phyloP scores from a whole-genome alignment of 2,888 invertebrate genomes.

The Leistus spinibarbis region DNA sequence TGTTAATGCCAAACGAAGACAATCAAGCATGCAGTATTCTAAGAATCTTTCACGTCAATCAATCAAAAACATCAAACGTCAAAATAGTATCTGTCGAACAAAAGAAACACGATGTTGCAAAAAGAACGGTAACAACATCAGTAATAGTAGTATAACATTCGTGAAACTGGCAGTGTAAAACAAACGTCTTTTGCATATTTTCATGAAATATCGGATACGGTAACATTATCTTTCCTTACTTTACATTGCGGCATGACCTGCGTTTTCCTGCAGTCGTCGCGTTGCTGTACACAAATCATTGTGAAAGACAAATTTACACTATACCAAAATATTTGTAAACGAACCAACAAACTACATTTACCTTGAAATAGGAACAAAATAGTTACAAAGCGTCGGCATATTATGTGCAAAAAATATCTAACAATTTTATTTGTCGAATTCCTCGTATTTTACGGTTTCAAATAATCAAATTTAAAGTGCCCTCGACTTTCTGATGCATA shows the following conservation, averaged over 20 bases:
- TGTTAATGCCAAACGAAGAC: constrained; percentile 30
- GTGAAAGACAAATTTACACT: constrained; percentile 16
- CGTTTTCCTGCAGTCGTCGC: constrained; percentile 24
- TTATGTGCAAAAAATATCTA: too few relatives aligned
- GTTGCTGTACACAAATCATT: background rate
- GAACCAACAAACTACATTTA: background rate
- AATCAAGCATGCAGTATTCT: constrained; percentile 19
- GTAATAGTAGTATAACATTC: background rate
- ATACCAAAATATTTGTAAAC: background rate
- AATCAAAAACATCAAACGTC: constrained; percentile 25
- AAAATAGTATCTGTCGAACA: constrained; percentile 16
- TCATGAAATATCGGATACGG: constrained; percentile 20
- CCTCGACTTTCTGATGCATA: too few relatives aligned
- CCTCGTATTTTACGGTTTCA: too few relatives aligned
- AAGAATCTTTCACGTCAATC: constrained; percentile 31
- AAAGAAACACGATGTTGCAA: constrained; percentile 6
- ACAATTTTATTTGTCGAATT: too few relatives aligned
- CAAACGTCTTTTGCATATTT: constrained; percentile 28
- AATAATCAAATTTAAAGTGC: too few relatives aligned
- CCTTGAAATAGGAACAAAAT: too few relatives aligned
- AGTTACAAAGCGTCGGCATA: too few relatives aligned
- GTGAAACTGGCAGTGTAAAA: constrained; percentile 6
- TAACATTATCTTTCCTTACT: constrained; percentile 32
- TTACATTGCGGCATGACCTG: constrained; percentile 27
- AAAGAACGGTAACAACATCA: background rate